Conservation (phyloP, 1,140 invertebrate species). For the Heliconius himera region DNA sequence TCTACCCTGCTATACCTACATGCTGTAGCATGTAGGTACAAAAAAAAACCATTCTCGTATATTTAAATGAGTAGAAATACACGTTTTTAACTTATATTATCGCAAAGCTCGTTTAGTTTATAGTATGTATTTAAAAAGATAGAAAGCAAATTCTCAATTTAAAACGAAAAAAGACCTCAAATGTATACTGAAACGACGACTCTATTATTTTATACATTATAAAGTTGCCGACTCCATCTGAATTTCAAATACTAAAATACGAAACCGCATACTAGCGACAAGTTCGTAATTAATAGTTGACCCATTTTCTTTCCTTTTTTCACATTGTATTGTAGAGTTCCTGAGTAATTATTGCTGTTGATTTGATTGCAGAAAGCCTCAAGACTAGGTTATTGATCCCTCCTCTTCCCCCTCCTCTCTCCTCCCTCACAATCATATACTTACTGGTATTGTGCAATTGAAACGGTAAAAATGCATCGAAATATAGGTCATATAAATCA, state of each 20-base stretch:
- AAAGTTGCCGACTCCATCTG: neutral
- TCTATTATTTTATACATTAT: neutral
- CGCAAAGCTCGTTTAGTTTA: neutral
- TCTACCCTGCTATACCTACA: too few species aligned
- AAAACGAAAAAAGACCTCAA: neutral
- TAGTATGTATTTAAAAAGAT: neutral
- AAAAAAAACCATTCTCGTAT: neutral
- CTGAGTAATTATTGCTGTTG: neutral
- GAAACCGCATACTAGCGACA: neutral
- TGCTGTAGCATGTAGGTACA: too few species aligned
- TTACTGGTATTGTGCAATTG: conserved; percentile 27
- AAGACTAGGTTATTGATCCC: conserved; percentile 12
- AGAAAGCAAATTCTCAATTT: neutral
- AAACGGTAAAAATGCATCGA: conserved; percentile 16
- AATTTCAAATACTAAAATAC: conserved; percentile 1
- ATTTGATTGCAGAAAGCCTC: neutral
- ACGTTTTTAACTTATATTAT: neutral
- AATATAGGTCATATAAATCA: conserved; percentile 32
- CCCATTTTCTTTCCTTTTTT: neutral
- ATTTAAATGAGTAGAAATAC: neutral
- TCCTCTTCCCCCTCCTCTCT: too few species aligned
- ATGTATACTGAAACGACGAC: neutral
- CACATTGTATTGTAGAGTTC: neutral
- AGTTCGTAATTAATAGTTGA: conserved; percentile 7
- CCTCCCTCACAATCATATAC: neutral